Evolutionary conservation across 2,113 vertebrate genomes (phyloP), one percentile per base, ranked within the genome.

Genomic region (Anser brachyrhynchus): DNA sequence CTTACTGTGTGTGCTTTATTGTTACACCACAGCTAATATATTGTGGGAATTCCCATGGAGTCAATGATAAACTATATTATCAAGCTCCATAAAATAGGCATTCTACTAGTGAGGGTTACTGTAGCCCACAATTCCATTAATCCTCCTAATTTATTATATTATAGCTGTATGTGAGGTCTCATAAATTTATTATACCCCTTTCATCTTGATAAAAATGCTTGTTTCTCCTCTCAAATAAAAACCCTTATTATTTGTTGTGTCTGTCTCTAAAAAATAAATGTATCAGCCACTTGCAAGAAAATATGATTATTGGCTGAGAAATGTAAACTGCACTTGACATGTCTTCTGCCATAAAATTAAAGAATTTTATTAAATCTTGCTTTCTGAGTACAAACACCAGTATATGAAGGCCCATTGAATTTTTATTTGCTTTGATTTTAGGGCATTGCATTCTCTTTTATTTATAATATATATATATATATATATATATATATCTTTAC

Each of bases 31-130:
- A 97, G 97, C 97, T 98, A 98, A 98, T 98, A 99, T 98, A 98
- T 98, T 98, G 98, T 99, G 98, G 98, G 98, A 99, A 99, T 98
- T 99, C 98, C 98, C 98, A 98, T 98, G 97, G 98, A 98, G 98
- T 97, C 97, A 96, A 97, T 98, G 98, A 98, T 98, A 98, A 98
- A 98, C 97, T 98, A 98, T 98, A 98, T 98, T 98, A 98, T 97
- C 94, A 97, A 98, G 98, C 98, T 96, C 98, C 97, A 98, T 98
- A 98, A 98, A 98, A 97, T 96, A 98, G 98, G 96, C 98, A 97
- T 97, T 98, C 98, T 98, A 97, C 97, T 96, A 97, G 97, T 92
- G 96, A 97, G 96, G 97, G 98, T 98, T 98, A 98, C 98, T 98
- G 98, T 98, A 98, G 98, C 97, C 96, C 83, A 77, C 97, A 98